Base-by-base conservation (phyloP, 2,113 vertebrate genomes). In the Tinamus guttatus region DNA sequence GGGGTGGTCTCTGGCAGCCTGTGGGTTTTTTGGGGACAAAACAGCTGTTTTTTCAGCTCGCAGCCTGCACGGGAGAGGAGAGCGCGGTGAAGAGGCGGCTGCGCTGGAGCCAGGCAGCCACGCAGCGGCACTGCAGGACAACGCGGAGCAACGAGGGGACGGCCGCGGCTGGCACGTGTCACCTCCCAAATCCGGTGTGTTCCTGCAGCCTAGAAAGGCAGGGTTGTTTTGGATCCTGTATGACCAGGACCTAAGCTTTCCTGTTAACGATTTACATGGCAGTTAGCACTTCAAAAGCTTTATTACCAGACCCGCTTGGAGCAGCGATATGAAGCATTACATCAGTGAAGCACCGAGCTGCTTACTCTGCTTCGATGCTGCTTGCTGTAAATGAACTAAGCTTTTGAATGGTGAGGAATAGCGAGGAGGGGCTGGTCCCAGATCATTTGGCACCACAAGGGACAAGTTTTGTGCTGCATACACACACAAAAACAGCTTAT, bases 161-260 rank as follows among this genome's bases (percentile, higher is more conserved):
- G 38, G 82, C 54, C 38, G 8, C 8, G 58, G 56, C 49, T 51
- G 70, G 70, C 2, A 7, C 36, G 0, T 0, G 27, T 24, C n/a
- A 1, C 38, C 27, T 70, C 56, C 47, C 8, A 0, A 3, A 4
- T 4, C 30, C 1, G 28, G 28, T 0, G 1, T 5, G 15, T 1
- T 18, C 7, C 58, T 60, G 51, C 45, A 8, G 36, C 5, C 51
- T 9, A 3, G 51, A 21, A 54, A 30, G 67, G 12, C 6, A 2
- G 22, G 27, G 62, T 36, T 64, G 34, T 6, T 49, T 38, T 9
- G 7, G 30, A 4, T n/a, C 32, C 62, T 10, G 7, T 4, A 7
- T 28, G 27, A 13, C 68, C 41, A 58, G 34, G 30, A 63, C 75
- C 56, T 25, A n/a, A 28, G 3, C 1, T 28, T 22, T 5, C 36